These are phyloP conservation scores for Leptopilina myrica DNA, from an alignment of 2,888 invertebrate genomes.

Conservation along the genomic window DNA sequence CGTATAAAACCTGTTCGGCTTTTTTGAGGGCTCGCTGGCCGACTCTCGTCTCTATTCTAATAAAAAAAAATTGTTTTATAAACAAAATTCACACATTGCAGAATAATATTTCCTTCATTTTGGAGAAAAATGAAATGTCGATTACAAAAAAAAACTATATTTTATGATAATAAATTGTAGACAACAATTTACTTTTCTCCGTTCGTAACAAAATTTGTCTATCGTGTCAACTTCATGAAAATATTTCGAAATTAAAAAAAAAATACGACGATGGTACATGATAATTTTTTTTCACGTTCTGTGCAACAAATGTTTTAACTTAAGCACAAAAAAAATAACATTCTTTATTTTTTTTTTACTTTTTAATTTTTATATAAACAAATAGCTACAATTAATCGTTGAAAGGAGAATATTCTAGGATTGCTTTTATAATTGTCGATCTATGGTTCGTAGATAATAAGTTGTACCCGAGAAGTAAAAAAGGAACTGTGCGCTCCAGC, in stretches of 20 bases:
- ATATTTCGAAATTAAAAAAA: constrained; percentile 1
- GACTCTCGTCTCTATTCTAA: constrained; percentile 15
- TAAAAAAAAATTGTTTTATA: not conserved
- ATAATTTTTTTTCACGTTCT: constrained; percentile 10
- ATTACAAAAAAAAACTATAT: constrained; percentile 26
- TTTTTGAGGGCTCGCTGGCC: constrained; percentile 1
- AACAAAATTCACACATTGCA: constrained; percentile 24
- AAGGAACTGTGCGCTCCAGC: constrained; percentile 73
- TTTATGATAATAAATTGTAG: constrained; percentile 34
- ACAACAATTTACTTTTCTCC: constrained; percentile 38
- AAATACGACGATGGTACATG: not conserved
- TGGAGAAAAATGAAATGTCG: constrained; percentile 32
- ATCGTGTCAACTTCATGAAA: not conserved
- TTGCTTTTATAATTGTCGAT: constrained; percentile 16
- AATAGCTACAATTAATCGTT: constrained; percentile 18
- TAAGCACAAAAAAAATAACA: constrained; percentile 31
- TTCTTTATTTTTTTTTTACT: constrained; percentile 1
- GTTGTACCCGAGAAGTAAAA: constrained; percentile 43
- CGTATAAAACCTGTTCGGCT: constrained; percentile 19
- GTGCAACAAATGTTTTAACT: constrained; percentile 7
- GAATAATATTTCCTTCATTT: not conserved
- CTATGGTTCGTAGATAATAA: constrained; percentile 7
- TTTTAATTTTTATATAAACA: not conserved
- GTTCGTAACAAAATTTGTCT: constrained; percentile 22
- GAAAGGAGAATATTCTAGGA: constrained; percentile 21